Base-by-base conservation (phyloP, 1,140 invertebrate genomes). In the Samia ricini region DNA sequence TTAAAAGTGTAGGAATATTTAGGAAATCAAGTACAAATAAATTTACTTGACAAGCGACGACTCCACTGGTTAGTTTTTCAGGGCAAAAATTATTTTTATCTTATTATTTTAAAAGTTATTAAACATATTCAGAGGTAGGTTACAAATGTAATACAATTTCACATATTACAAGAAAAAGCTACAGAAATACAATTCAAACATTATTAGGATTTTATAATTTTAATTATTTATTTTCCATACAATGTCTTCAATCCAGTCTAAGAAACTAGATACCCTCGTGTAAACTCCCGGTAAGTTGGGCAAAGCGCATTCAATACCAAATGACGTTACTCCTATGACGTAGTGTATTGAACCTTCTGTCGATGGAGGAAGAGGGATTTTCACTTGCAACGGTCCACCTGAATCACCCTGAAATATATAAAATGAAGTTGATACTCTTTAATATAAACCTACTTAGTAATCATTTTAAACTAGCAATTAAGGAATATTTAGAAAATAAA, bases 241-340 rank as follows among this genome's bases (percentile, higher is more conserved):
- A 70, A 80, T 81, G 4, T 68, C 69, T 50, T 90, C 73, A 61
- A 95, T 94, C 91, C 95, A 95, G 64, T 94, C 92, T 2, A 95
- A 48, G 71, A 93, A 95, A 20, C 91, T 79, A 0, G 94, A 92
- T 0, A 97, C 94, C 65, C 93, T 91, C 0, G 95, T 94, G 77
- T 97, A 97, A 4, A 97, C 94, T 0, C 96, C 96, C 0, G 96
- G 96, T 66, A 91, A 93, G 10, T 93, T 93, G 2, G 92, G 87
- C 68, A 93, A 92, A 4, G 94, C 95, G 74, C 95, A 96, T 56
- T 92, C 90, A 50, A 91, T 93, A 0, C 95, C 95, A 68, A 93
- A 96, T 12, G 95, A 96, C 0, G 96, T 95, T 0, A 96, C 91
- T 1, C 95, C 95, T 51, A 95, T 24, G 1, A 83, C 23, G 15